Percentiles rank a stretch among this genome's conserved stretches.
Evolutionary conservation across 1,140 invertebrate genomes (phyloP).

Genomic region (Eriosoma lanigerum): DNA sequence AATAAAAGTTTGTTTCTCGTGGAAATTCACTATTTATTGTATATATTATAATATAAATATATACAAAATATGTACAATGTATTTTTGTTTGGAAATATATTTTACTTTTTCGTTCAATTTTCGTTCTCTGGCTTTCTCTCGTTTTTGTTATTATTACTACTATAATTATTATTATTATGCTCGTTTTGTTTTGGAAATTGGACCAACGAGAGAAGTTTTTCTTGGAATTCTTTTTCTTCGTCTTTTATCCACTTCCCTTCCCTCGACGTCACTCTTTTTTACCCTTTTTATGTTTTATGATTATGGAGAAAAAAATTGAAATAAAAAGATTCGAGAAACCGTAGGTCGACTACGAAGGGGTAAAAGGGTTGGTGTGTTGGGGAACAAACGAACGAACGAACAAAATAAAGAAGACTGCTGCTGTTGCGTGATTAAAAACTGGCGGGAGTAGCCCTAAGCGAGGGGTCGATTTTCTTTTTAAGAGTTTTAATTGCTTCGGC

Average conservation of each 20-base stretch:
- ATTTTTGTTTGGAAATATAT: constrained; percentile 43
- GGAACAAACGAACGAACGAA: constrained; percentile 26
- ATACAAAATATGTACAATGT: constrained; percentile 24
- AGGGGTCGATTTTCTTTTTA: constrained; percentile 57
- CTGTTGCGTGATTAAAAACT: constrained; percentile 55
- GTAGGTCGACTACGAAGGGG: neutral
- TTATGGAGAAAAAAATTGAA: constrained; percentile 16
- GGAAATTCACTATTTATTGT: neutral
- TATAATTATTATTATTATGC: constrained; percentile 42
- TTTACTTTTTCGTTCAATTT: constrained; percentile 46
- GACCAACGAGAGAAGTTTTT: constrained; percentile 47
- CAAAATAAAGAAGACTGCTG: constrained; percentile 53
- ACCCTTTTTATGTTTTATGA: constrained; percentile 22
- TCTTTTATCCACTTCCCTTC: neutral
- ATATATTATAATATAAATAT: neutral
- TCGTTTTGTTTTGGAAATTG: constrained; percentile 40
- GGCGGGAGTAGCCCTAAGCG: constrained; percentile 47
- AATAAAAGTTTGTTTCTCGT: constrained; percentile 31
- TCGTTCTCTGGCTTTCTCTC: constrained; percentile 19
- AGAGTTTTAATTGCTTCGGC: constrained; percentile 57
- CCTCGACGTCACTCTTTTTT: neutral
- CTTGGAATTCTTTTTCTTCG: constrained; percentile 37
- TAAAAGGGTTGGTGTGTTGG: neutral
- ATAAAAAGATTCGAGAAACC: constrained; percentile 41
- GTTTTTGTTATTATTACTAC: constrained; percentile 32